Evolutionary conservation across 1,140 invertebrate genomes (phyloP), one percentile per base, ranked within the genome.

Genomic region (Ephestia elutella): DNA sequence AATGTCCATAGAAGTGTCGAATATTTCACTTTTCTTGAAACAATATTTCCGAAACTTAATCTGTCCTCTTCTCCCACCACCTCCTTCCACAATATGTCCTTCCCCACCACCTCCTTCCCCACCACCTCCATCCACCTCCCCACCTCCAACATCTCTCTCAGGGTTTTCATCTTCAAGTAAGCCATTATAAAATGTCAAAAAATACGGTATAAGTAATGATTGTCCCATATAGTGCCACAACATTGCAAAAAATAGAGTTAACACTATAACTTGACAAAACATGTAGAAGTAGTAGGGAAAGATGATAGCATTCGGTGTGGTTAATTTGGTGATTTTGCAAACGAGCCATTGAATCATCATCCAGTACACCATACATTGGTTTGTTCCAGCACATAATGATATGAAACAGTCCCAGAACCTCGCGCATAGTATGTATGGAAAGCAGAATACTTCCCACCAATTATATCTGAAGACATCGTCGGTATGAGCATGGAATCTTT

Each of bases 241-340:
- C 0, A 75, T 9, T 21, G 63, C 15, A 54, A 87, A 84, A 15
- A 79, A 57, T n/a, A 62, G 0, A 5, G 80, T 78, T 25, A 84
- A 18, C 5, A 79, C 55, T 19, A 86, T 64, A 1, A 87, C 77
- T 77, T 87, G 84, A 51, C 74, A 79, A 49, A 84, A 86, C 58
- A 87, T 75, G 50, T 87, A 83, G 49, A 87, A 87, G 53, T 78
- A 87, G 44, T 87, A 87, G 0, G 84, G 84, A 35, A 83, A 87
- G 19, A 86, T 64, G 1, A 87, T 74, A 5, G 82, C 69, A 19
- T 84, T 73, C 10, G 82, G 81, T 3, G 76, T 78, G 0, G 80
- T 82, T 0, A 79, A 5, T 57, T 61, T 68, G 0, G 75, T 78
- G 5, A 85, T 73, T 73, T 83, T 86, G 56, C 82, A 86, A 3